Base-by-base conservation (phyloP, 2,888 invertebrate species). In the Eudasyphora cyanicolor region DNA sequence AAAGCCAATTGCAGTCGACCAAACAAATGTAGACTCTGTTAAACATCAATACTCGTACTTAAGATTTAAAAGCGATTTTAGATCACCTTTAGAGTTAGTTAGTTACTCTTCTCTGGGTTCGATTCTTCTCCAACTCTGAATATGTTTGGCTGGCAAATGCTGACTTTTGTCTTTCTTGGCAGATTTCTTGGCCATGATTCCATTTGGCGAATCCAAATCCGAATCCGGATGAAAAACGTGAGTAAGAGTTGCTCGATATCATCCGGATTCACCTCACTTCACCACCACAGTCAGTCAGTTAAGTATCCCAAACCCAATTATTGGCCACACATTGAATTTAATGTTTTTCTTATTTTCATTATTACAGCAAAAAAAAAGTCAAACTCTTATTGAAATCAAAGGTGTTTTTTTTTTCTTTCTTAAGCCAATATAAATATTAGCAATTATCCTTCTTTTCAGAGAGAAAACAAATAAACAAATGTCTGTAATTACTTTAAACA, bases 231-330 rank as follows among this genome's bases (percentile, higher is more conserved):
- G 64, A 17, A 83, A 81, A 71, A 78, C 84, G 84, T 84, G 84
- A 84, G 84, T 78, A 78, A 84, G 70, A 84, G 84, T 84, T 78
- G 79, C 82, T 79, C 69, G 82, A 79, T 76, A 82, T n/a, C 78
- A 78, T 70, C 74, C 75, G 57, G 62, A 82, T 69, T 51, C 62
- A 45, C 60, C 49, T 38, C 29, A 42, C 51, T 24, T 57, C 21
- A 27, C 42, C 5, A 24, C 17, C 32, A 57, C 19, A 54, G 12
- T 7, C 35, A 57, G 19, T 27, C n/a, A n/a, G n/a, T n/a, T n/a
- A n/a, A n/a, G n/a, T n/a, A n/a, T n/a, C n/a, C n/a, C n/a, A n/a
- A n/a, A n/a, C n/a, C n/a, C 60, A 60, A 60, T 60, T 32, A 32
- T 60, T 32, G 29, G 71, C 57, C 49, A 32, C 32, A n/a, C n/a